A percentile compares a stretch with the other conserved stretches of the same genome.
phyloP scores from a whole-genome alignment of 2,888 invertebrate genomes.

The Callosobruchus maculatus region DNA sequence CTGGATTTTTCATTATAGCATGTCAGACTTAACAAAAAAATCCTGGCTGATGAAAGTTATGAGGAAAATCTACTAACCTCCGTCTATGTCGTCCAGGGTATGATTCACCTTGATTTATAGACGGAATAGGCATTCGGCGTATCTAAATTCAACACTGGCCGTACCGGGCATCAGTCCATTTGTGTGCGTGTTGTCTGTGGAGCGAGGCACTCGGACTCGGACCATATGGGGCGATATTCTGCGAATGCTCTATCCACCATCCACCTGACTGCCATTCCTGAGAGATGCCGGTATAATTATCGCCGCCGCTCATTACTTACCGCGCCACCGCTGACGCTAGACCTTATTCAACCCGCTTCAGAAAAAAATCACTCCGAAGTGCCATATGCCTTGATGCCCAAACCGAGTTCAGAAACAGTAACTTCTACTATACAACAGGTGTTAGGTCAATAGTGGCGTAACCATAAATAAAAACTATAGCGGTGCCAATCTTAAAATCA shows the following conservation, averaged over 20 bases:
- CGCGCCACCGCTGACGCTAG: background rate
- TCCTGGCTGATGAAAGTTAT: too few species aligned
- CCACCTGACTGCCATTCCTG: background rate
- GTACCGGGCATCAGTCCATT: constrained; percentile 31
- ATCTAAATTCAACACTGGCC: constrained; percentile 41
- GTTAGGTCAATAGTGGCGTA: too few species aligned
- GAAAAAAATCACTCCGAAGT: too few species aligned
- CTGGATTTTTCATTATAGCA: too few species aligned
- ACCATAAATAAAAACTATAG: too few species aligned
- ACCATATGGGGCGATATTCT: background rate
- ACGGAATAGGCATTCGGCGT: constrained; percentile 35
- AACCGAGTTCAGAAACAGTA: too few species aligned
- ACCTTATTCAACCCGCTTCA: background rate
- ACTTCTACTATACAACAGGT: too few species aligned
- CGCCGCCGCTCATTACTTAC: background rate
- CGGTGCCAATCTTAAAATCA: too few species aligned
- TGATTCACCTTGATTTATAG: constrained; percentile 40
- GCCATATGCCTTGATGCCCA: too few species aligned
- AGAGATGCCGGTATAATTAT: background rate
- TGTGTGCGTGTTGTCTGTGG: constrained; percentile 16
- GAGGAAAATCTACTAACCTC: background rate
- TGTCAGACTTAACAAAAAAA: too few species aligned
- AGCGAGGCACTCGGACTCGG: constrained; percentile 1
- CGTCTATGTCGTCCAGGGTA: constrained; percentile 9
- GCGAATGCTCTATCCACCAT: background rate